Base-by-base conservation (phyloP, 2,888 invertebrate species). In the Siphonodentalium dalli region DNA sequence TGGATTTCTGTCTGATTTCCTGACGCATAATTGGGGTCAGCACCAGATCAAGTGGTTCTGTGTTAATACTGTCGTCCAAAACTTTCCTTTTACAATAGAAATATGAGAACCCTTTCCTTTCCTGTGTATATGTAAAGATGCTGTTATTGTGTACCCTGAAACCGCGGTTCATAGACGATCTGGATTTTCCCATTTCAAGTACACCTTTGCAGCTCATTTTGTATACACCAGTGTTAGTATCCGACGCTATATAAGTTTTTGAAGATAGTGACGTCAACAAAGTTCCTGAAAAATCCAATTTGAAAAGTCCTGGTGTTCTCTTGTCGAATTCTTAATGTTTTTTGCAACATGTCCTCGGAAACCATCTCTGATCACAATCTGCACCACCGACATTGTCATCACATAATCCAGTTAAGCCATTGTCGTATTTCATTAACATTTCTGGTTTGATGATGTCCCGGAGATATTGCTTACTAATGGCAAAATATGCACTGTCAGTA, bases 121-220 rank as follows among this genome's bases (percentile, higher is more conserved):
- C 20, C 31, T 45, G 46, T 2, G 8, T 9, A 20, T 46, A 52
- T 2, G 35, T 40, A 2, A 5, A 41, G 2, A 45, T 27, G 0
- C 18, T 39, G 23, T 52, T 52, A 11, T 52, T 34, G 21, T 28
- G 21, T 5, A 26, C 44, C 24, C 38, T 42, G 7, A 44, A 20
- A 6, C 44, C 44, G 11, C 15, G 21, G 38, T 37, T 43, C 3
- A 15, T 33, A 0, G 33, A 43, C 13, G 15, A 5, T 1, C 28
- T 40, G 15, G 27, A 6, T n/a, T 15, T 6, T 43, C 40, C 23
- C 6, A 24, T 43, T 6, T 33, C 23, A 7, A 51, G 26, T 2
- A 44, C 39, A 7, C 33, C 26, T 20, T 51, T 51, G 0, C 34
- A 51, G 26, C 45, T 45, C 9, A 45, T 37, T 29, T 37, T 45